Evolutionary conservation across 2,113 vertebrate genomes (phyloP).

Genomic region (Anhinga rufa): DNA sequence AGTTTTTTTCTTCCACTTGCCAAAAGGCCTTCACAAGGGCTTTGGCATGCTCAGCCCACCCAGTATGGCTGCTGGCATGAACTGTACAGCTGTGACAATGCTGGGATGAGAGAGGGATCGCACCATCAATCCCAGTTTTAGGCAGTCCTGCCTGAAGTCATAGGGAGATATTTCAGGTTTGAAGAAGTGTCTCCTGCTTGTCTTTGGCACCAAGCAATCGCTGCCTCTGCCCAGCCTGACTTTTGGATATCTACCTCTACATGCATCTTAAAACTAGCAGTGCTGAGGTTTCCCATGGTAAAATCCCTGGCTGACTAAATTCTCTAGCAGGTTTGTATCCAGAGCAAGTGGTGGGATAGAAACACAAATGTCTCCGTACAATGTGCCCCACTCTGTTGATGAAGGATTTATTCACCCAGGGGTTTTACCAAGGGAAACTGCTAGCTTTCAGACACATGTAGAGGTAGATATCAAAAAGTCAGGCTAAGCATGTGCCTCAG

Average conservation of each 20-base stretch:
- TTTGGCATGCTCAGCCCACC: not conserved
- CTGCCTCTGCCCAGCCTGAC: not conserved
- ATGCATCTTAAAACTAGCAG: not conserved
- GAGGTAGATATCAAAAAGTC: not conserved
- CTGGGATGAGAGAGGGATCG: not conserved
- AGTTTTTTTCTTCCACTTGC: not conserved
- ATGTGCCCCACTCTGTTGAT: not conserved
- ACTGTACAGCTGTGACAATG: rapidly evolving
- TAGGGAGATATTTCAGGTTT: not conserved
- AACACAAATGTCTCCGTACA: not conserved
- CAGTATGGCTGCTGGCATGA: not conserved
- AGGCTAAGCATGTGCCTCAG: not conserved
- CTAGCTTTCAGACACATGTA: not conserved
- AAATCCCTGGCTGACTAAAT: not conserved
- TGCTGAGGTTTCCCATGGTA: not conserved
- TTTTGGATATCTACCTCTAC: not conserved
- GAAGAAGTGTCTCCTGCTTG: not conserved
- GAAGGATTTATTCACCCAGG: not conserved
- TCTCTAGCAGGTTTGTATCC: not conserved
- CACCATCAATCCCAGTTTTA: not conserved
- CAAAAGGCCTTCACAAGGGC: not conserved
- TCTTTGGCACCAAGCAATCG: not conserved
- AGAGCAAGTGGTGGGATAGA: not conserved
- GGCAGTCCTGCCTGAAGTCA: not conserved
- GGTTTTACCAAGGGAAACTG: not conserved